These are phyloP conservation scores for Eulemur rubriventer DNA, from an alignment of 2,797 vertebrate species.

Conservation along the genomic window DNA sequence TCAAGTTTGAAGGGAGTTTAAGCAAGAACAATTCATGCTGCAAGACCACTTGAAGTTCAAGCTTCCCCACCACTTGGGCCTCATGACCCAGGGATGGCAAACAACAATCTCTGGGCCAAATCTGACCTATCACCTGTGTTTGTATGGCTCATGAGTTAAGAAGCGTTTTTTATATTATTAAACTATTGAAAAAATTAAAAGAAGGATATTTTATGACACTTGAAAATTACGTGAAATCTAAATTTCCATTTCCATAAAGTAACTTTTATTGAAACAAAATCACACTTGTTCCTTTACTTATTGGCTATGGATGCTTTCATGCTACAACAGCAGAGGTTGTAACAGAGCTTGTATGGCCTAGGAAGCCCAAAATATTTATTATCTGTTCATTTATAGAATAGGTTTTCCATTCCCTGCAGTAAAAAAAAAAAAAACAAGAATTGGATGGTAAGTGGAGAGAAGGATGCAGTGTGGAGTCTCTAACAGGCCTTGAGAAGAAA, in stretches of 20 bases:
- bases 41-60: neutral
- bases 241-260: neutral
- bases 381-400: neutral
- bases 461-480: neutral
- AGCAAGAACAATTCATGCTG: neutral
- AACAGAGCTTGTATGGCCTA: neutral
- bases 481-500: neutral
- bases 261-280: neutral
- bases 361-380: neutral
- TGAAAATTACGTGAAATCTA: neutral
- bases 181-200: neutral
- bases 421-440: neutral
- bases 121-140: neutral
- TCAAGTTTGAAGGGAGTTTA: neutral
- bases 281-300: neutral
- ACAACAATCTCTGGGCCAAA: neutral
- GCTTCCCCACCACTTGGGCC: neutral
- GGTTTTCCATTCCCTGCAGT: neutral
- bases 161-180: neutral
- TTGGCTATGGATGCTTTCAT: neutral
- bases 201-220: neutral
- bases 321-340: neutral
- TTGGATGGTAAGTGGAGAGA: neutral
- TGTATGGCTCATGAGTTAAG: neutral
- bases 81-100: neutral